Evolutionary conservation across 2,888 invertebrate species (phyloP).

Genomic region (Stenurella melanura): DNA sequence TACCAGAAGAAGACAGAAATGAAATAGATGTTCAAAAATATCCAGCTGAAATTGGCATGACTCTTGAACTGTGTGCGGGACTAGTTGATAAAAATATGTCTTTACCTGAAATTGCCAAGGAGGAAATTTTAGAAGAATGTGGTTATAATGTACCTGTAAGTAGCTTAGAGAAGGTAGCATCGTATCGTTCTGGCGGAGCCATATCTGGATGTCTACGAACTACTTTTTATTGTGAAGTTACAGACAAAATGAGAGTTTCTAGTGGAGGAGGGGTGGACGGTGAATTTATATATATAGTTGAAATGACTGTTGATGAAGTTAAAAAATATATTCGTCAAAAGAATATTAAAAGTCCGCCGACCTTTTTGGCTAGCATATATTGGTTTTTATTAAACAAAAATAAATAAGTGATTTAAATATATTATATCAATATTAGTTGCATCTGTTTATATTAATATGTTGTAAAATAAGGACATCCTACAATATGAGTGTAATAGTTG

Average conservation of each 20-base stretch:
- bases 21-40: constrained; percentile 80
- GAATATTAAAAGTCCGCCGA: constrained; percentile 83
- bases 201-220: constrained; percentile 86
- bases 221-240: constrained; percentile 92
- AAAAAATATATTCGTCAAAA: constrained; percentile 77
- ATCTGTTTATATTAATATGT: neutral
- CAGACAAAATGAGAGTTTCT: constrained; percentile 84
- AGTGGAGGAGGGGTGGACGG: constrained; percentile 88
- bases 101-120: constrained; percentile 85
- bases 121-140: constrained; percentile 94
- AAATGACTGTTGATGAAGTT: constrained; percentile 84
- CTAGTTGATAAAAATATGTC: constrained; percentile 90
- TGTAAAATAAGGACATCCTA: too few relatives aligned
- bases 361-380: constrained; percentile 84
- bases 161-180: constrained; percentile 78
- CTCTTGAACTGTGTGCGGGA: constrained; percentile 95
- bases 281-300: constrained; percentile 94
- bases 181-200: constrained; percentile 87
- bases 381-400: constrained; percentile 83
- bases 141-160: constrained; percentile 89
- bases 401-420: neutral
- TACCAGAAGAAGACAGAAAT: constrained; percentile 76
- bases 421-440: neutral
- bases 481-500: too few relatives aligned
- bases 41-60: constrained; percentile 84